These are phyloP conservation scores for Argya squamiceps DNA, from an alignment of 2,797 vertebrate genomes.

Conservation along the genomic window DNA sequence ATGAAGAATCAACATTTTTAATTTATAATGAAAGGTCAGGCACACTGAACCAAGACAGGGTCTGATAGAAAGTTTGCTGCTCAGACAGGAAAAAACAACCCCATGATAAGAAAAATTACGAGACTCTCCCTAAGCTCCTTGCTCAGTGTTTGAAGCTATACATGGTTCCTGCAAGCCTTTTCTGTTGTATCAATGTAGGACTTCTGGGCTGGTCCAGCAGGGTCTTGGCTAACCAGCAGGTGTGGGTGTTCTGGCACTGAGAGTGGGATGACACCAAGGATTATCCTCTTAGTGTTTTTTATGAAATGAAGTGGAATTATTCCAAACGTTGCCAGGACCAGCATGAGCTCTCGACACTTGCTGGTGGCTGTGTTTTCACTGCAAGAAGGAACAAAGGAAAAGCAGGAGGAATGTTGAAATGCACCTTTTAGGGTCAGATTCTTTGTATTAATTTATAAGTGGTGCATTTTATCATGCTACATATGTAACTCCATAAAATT, in stretches of 20 bases:
- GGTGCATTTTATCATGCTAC: neutral
- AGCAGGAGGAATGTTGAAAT: neutral
- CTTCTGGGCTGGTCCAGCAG: neutral
- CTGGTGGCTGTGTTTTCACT: neutral
- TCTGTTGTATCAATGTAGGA: accelerated
- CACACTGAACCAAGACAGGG: neutral
- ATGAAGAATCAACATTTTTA: neutral
- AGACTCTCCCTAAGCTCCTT: neutral
- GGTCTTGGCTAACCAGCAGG: neutral
- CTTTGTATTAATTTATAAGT: neutral
- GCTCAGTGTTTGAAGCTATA: neutral
- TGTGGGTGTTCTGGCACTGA: neutral
- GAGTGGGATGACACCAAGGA: neutral
- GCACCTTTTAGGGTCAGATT: neutral
- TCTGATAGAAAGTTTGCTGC: neutral
- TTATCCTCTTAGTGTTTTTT: neutral
- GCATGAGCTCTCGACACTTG: neutral
- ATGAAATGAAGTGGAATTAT: neutral
- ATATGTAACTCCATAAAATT: neutral
- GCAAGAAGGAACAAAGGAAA: neutral
- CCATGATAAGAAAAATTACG: neutral
- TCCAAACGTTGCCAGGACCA: neutral
- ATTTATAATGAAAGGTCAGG: neutral
- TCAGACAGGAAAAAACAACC: neutral
- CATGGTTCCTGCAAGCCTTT: neutral